phyloP scores from a whole-genome alignment of 2,797 vertebrate species.

The Bryconaethiops microstoma region DNA sequence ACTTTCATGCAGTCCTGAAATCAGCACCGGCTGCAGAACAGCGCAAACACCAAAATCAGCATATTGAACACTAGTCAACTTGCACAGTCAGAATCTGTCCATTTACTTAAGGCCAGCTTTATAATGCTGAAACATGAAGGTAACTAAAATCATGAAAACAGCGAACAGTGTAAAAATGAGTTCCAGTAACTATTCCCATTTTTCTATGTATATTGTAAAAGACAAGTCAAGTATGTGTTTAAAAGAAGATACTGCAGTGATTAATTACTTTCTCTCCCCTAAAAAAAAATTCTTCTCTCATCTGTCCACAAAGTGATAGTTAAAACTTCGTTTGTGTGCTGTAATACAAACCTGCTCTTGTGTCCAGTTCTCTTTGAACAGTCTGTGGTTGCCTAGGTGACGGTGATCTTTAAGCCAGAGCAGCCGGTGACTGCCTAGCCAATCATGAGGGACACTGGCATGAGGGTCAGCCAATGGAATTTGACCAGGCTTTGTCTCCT shows the following conservation, averaged over 20 bases:
- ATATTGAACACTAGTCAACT: not conserved
- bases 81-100: not conserved
- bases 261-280: too few species aligned
- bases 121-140: not conserved
- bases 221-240: too few species aligned
- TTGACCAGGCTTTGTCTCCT: constrained; percentile 60
- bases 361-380: constrained; percentile 96
- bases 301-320: constrained; percentile 4
- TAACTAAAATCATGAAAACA: not conserved
- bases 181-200: not conserved
- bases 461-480: constrained; percentile 47
- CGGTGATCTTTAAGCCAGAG: constrained; percentile 95
- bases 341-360: constrained; percentile 84
- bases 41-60: not conserved
- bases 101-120: not conserved
- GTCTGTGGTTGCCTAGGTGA: constrained; percentile 92
- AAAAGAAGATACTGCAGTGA: not conserved
- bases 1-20: constrained; percentile 92
- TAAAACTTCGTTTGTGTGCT: constrained; percentile 15
- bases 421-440: constrained; percentile 88
- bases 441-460: constrained; percentile 82
- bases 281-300: not conserved
- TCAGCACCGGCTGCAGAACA: constrained; percentile 84
- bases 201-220: not conserved
- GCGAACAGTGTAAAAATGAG: not conserved